A percentile compares a stretch with the other conserved stretches of the same genome.
Evolutionary conservation across 2,797 vertebrate species (phyloP).

Genomic region (Vespertilio murinus): DNA sequence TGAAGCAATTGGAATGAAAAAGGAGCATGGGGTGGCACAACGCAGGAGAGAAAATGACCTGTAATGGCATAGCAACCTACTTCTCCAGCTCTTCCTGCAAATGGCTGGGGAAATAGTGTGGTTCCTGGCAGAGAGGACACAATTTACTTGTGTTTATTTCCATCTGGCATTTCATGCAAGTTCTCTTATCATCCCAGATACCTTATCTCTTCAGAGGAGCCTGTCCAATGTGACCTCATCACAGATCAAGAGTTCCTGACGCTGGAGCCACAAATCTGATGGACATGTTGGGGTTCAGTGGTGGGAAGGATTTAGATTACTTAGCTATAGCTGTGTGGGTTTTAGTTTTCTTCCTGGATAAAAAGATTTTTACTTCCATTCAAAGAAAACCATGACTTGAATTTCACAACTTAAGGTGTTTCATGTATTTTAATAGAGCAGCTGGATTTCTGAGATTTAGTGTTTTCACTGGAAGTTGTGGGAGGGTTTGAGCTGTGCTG

Average conservation of each 20-base stretch:
- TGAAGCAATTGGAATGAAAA: conserved; percentile 72
- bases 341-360: conserved; percentile 34
- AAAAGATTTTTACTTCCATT: neutral
- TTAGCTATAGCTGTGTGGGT: neutral
- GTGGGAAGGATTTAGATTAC: neutral
- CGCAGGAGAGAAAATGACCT: conserved; percentile 65
- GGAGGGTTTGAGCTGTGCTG: neutral
- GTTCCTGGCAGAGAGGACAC: conserved; percentile 43
- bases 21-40: conserved; percentile 12
- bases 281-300: neutral
- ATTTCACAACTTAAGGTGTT: neutral
- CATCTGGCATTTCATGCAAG: conserved; percentile 54
- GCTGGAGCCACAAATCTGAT: neutral
- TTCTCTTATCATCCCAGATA: conserved; percentile 30
- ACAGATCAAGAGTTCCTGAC: neutral
- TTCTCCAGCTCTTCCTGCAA: conserved; percentile 66
- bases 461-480: neutral
- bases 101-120: conserved; percentile 42
- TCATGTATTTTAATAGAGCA: neutral
- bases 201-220: neutral
- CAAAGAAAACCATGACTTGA: neutral
- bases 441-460: neutral
- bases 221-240: neutral
- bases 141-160: conserved; percentile 58
- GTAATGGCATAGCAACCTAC: conserved; percentile 50